phyloP scores from a whole-genome alignment of 2,888 invertebrate species.

The Melolontha melolontha region DNA sequence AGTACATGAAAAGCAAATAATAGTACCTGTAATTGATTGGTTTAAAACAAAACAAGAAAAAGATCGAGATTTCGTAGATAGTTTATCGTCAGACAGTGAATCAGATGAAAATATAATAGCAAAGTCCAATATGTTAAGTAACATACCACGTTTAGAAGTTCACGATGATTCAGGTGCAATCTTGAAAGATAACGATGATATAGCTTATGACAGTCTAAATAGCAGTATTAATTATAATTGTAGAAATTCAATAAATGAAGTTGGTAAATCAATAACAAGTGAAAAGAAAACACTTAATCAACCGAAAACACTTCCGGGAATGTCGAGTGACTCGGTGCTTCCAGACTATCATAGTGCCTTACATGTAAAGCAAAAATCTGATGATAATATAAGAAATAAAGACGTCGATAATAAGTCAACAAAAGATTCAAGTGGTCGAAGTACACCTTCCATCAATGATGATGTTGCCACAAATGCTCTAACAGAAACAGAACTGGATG shows the following conservation, averaged over 20 bases:
- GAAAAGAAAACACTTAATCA: constrained; percentile 64
- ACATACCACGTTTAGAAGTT: constrained; percentile 76
- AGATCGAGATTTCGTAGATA: constrained; percentile 49
- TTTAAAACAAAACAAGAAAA: constrained; percentile 63
- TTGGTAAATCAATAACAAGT: constrained; percentile 59
- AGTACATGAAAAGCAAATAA: constrained; percentile 74
- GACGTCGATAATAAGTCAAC: constrained; percentile 45
- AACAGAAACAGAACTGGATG: constrained; percentile 89
- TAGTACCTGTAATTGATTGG: constrained; percentile 74
- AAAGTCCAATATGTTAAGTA: constrained; percentile 49
- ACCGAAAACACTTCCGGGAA: constrained; percentile 61
- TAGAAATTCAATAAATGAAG: constrained; percentile 49
- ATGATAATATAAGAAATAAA: constrained; percentile 42
- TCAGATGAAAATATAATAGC: constrained; percentile 20
- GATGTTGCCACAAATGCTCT: constrained; percentile 79
- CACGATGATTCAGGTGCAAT: constrained; percentile 63
- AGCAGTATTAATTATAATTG: constrained; percentile 43
- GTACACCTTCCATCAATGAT: constrained; percentile 70
- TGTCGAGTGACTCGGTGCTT: constrained; percentile 54
- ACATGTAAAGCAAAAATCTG: constrained; percentile 55
- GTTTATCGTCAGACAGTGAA: constrained; percentile 40
- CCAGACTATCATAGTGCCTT: constrained; percentile 57
- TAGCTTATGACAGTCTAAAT: constrained; percentile 54
- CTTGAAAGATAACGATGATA: constrained; percentile 48
- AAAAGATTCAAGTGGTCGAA: constrained; percentile 64